Conservation (phyloP, 2,113 vertebrate species). For the Tamias sibiricus region DNA sequence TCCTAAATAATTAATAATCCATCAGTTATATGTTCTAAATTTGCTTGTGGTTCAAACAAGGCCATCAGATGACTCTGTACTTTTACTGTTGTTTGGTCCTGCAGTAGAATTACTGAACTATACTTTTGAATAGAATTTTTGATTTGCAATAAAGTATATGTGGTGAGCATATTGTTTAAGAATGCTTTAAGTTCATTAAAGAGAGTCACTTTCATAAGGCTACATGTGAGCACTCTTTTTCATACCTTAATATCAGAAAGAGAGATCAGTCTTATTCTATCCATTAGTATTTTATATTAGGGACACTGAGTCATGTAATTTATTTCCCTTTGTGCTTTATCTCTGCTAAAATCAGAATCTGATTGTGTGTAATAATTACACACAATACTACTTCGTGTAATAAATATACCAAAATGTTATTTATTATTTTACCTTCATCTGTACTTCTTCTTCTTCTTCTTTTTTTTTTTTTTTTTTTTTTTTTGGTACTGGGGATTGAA, state of each 20-base stretch:
- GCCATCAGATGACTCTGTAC: neutral
- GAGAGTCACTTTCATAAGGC: neutral
- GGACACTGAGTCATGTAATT: neutral
- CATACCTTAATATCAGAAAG: neutral
- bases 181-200: neutral
- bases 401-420: neutral
- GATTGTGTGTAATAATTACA: conserved; percentile 1
- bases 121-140: neutral
- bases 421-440: neutral
- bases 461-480: too few species aligned
- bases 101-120: neutral
- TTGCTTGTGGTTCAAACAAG: neutral
- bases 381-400: neutral
- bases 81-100: neutral
- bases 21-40: neutral
- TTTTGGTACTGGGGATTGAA: too few species aligned
- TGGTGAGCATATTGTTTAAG: neutral
- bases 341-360: neutral
- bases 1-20: neutral
- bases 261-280: neutral
- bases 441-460: too few species aligned
- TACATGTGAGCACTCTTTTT: neutral
- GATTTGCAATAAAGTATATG: neutral
- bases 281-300: conserved; percentile 11
- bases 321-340: conserved; percentile 22